These are phyloP conservation scores for Lophochroa leadbeateri DNA, from an alignment of 2,113 vertebrate genomes.

Conservation along the genomic window DNA sequence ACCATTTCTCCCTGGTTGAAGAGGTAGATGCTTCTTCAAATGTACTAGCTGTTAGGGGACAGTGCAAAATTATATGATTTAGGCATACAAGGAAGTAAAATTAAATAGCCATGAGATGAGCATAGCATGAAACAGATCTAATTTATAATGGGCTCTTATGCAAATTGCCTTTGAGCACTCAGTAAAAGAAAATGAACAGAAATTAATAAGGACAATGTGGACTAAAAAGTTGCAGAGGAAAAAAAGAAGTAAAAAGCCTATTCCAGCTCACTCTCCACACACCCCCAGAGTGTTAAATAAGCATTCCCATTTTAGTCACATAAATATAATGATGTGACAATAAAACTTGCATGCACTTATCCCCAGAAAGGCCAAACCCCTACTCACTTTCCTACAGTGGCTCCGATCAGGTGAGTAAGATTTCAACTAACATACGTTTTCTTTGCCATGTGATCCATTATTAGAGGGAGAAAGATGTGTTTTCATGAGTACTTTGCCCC, in stretches of 20 bases:
- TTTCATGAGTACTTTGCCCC: neutral
- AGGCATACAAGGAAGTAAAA: slow-evolving; percentile 28
- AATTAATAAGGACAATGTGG: slow-evolving; percentile 42
- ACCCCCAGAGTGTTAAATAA: slow-evolving; percentile 16
- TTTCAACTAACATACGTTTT: neutral
- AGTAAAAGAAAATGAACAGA: slow-evolving; percentile 51
- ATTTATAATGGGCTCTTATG: slow-evolving; percentile 57
- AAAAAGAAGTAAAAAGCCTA: neutral
- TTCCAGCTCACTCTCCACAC: neutral
- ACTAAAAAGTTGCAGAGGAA: slow-evolving; percentile 2
- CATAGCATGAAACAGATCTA: slow-evolving; percentile 43
- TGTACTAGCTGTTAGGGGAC: slow-evolving; percentile 27
- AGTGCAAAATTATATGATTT: slow-evolving; percentile 43
- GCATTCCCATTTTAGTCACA: neutral
- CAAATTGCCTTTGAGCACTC: slow-evolving; percentile 66
- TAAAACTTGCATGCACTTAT: neutral
- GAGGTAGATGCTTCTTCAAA: neutral
- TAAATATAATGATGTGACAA: neutral
- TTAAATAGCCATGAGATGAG: slow-evolving; percentile 64
- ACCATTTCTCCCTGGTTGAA: neutral
- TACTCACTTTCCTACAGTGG: neutral
- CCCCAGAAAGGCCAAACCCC: neutral
- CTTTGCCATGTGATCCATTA: neutral
- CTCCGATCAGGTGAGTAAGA: neutral
- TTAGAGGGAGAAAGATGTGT: neutral